Base-by-base conservation (phyloP, 2,888 invertebrate genomes). In the Drosophila atripex region DNA sequence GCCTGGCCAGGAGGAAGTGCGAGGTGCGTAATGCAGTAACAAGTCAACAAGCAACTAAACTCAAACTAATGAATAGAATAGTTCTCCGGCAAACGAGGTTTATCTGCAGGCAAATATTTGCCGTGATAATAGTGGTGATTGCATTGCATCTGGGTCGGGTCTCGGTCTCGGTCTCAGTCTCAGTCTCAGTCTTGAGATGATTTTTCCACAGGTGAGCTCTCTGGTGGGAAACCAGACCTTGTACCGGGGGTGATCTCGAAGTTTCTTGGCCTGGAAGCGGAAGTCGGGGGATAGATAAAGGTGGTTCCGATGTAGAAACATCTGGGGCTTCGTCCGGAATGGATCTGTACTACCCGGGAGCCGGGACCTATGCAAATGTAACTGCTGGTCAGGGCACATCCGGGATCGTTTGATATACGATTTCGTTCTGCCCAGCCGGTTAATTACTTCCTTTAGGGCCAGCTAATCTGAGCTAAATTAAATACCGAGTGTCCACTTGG, bases 21-120 rank as follows among this genome's bases (percentile, higher is more conserved):
- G 83, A 88, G 86, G 76, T 87, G 89, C 90, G 89, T 89, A 90
- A 89, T 88, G 80, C 88, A 76, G 89, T 89, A 78, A 89, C 77
- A 88, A 70, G 66, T 73, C 84, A 84, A 87, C 72, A 88, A 59
- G 32, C 50, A 41, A 58, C 65, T 16, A 73, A 68, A 46, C 55
- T 43, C 43, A 53, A 57, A 69, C 55, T 53, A 30, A 80, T 64
- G 52, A 69, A 68, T 52, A 41, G 45, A 41, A 35, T 23, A n/a
- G 30, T 50, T 56, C 50, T 39, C 47, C 16, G 4, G 16, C 23
- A 50, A 63, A 45, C 50, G 8, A 52, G 60, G 73, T 75, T 78
- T 83, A 83, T 86, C 83, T 72, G 23, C 6, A 14, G 16, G 47
- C 60, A 74, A 83, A 83, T 85, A 86, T 84, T 87, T 69, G 55